A percentile compares a stretch with the other conserved stretches of the same genome.
phyloP scores from a whole-genome alignment of 2,113 vertebrate species.

The Peromyscus californicus region DNA sequence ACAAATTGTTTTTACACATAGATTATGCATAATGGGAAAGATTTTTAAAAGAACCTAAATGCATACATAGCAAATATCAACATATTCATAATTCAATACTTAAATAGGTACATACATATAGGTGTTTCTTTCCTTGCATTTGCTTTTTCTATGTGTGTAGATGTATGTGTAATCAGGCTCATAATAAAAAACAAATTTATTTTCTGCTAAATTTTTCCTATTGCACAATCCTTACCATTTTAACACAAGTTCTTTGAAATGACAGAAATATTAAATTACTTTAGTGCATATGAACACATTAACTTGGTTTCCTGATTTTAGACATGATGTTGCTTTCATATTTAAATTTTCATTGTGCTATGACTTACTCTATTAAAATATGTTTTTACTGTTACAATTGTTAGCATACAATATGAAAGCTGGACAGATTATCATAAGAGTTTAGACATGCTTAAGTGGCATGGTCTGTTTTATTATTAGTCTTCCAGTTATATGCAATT shows the following conservation, averaged over 20 bases:
- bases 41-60: neutral
- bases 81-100: constrained; percentile 13
- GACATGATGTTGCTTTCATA: constrained; percentile 15
- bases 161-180: neutral
- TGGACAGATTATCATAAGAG: constrained; percentile 6
- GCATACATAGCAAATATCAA: neutral
- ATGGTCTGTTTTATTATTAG: constrained; percentile 22
- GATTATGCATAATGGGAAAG: neutral
- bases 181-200: constrained; percentile 50
- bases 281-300: neutral
- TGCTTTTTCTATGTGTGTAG: neutral
- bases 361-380: constrained; percentile 40
- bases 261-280: constrained; percentile 31
- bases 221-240: constrained; percentile 10
- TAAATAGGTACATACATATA: neutral
- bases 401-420: constrained; percentile 19
- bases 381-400: neutral
- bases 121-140: constrained; percentile 29
- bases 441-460: constrained; percentile 9
- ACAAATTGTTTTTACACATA: constrained; percentile 2
- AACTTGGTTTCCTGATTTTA: constrained; percentile 54
- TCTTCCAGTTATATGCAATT: constrained; percentile 23
- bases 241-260: constrained; percentile 45
- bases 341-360: neutral
- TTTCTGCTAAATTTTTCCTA: constrained; percentile 50